Evolutionary conservation across 37 sponge, comb jelly and placozoan species (phyloP), one percentile per base, ranked within the genome.

Genomic region (Bolinopsis microptera): DNA sequence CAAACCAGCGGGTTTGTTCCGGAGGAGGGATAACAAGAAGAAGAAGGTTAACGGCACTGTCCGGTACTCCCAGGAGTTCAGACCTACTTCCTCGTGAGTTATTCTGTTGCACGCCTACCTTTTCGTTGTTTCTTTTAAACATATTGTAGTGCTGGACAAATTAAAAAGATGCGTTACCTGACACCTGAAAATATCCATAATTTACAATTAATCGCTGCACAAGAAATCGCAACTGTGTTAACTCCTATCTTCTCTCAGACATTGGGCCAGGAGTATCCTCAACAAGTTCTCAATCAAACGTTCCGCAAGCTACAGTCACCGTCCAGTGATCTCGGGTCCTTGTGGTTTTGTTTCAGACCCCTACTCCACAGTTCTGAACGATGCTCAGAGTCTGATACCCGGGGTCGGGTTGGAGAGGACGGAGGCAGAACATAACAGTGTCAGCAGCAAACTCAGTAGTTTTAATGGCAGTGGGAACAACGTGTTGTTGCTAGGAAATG

Each of bases 281-380:
- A 41, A 41, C 90, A 39, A 41, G 90, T 86, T 41, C 90, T 86
- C 90, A 22, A 28, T 41, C n/a, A 35, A n/a, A 24, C 90, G 90
- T 22, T 41, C 61, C 90, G 48, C 28, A 32, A 77, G 80, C 80
- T 32, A 32, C 33, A 32, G 80, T 13, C 22, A 23, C 61, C 90
- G 90, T 13, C 90, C 90, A 2, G 61, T 86, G 22, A 86, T 86
- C 90, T 36, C 38, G 1, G 90, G 90, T 23, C 90, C 90, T 0
- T 86, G 90, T 23, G 90, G 90, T 39, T 86, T 86, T 27, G 90
- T 86, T 16, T 86, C 90, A 21, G 90, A 86, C 61, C 90, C 90
- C 26, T 86, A 86, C 61, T 33, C 36, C 28, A 86, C 90, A 9
- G 90, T 86, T 1, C 9, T 86, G 26, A 38, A 77, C 33, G 80